Conservation (phyloP, 2,113 vertebrate genomes). For the Serilophus lunatus region DNA sequence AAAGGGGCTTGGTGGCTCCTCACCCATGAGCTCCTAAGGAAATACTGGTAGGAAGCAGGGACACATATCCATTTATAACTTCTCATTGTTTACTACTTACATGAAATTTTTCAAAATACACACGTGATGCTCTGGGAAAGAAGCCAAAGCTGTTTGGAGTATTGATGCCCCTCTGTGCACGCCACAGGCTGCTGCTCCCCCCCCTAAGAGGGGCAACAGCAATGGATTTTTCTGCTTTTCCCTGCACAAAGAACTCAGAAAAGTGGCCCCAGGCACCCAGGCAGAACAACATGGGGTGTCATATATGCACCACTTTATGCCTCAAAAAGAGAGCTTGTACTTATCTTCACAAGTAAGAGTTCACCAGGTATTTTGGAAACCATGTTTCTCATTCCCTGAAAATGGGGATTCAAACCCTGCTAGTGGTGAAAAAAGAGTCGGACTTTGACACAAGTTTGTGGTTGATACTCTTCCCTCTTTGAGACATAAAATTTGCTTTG, state of each 20-base stretch:
- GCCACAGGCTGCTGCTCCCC: neutral
- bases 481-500: neutral
- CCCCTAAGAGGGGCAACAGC: neutral
- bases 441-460: neutral
- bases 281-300: neutral
- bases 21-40: rapidly evolving
- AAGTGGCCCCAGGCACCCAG: neutral
- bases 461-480: neutral
- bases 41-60: neutral
- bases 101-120: neutral
- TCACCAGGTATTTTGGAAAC: neutral
- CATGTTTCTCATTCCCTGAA: neutral
- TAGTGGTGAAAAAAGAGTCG: neutral
- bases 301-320: neutral
- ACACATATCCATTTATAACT: neutral
- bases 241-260: neutral
- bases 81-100: neutral
- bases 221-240: neutral
- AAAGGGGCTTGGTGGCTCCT: neutral
- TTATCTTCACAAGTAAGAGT: neutral
- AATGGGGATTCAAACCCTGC: neutral
- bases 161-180: rapidly evolving
- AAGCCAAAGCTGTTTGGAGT: neutral
- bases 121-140: neutral
- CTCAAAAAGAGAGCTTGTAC: neutral